These are phyloP conservation scores for Stichodactyla helianthus DNA, from an alignment of 64 coral and sea anemone genomes.

Conservation along the genomic window DNA sequence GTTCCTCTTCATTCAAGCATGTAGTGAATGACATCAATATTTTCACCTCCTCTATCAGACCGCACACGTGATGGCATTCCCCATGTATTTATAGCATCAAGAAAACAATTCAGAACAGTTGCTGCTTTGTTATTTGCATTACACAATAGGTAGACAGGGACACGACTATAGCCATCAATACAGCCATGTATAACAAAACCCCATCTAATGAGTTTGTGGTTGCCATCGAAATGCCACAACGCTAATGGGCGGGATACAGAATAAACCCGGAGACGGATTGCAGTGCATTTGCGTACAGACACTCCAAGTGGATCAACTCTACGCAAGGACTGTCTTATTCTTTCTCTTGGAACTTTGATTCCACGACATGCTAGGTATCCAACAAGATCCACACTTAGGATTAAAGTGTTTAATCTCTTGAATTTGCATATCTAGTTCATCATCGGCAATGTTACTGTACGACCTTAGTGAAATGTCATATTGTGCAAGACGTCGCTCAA, in stretches of 20 bases:
- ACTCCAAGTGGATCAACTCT: conserved; percentile 42
- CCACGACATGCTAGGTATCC: conserved; percentile 27
- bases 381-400: conserved; percentile 30
- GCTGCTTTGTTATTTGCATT: conserved; percentile 25
- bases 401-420: conserved; percentile 10
- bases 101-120: conserved; percentile 21
- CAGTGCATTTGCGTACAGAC: conserved; percentile 19
- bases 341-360: conserved; percentile 33
- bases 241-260: conserved; percentile 31
- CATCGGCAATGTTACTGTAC: conserved; percentile 13
- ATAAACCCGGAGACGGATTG: conserved; percentile 29
- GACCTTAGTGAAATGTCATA: conserved; percentile 21
- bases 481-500: conserved; percentile 30
- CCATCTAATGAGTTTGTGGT: conserved; percentile 51
- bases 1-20: conserved; percentile 20
- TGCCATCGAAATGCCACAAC: conserved; percentile 55
- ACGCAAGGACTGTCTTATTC: conserved; percentile 26
- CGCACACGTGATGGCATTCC: conserved; percentile 31
- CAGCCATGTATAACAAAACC: conserved; percentile 23
- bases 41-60: conserved; percentile 33
- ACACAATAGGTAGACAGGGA: conserved; percentile 17
- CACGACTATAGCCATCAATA: conserved; percentile 36
- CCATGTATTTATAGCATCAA: conserved; percentile 11
- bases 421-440: conserved; percentile 26
- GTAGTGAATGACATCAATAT: conserved; percentile 23